Evolutionary conservation across 2,113 vertebrate species (phyloP).

Genomic region (Antechinus flavipes): DNA sequence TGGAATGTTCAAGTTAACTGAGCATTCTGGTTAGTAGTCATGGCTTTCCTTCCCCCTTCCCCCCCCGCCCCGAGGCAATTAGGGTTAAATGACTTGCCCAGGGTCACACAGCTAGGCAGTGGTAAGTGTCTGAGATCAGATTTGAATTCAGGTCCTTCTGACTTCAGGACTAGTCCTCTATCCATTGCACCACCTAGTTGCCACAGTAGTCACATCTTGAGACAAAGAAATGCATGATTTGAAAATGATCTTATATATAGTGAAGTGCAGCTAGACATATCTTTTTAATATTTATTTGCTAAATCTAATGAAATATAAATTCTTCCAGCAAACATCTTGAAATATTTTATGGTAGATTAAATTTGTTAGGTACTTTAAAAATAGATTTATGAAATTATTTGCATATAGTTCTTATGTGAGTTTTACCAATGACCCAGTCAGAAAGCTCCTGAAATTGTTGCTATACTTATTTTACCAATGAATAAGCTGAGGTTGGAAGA

Average conservation of each 20-base stretch:
- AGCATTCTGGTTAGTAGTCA: conserved; percentile 36
- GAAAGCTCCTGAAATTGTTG: neutral
- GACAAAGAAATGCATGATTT: neutral
- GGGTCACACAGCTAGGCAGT: too few species aligned
- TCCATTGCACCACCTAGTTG: too few species aligned
- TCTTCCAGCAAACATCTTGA: neutral
- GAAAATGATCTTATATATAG: neutral
- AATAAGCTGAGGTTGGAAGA: neutral
- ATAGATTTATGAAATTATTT: neutral
- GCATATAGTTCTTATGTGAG: neutral
- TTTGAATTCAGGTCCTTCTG: too few species aligned
- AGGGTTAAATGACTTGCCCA: too few species aligned
- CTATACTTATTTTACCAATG: neutral
- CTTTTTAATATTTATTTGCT: conserved; percentile 29
- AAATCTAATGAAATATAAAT: conserved; percentile 15
- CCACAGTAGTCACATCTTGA: neutral
- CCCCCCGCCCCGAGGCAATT: too few species aligned
- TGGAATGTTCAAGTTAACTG: conserved; percentile 15
- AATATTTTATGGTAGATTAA: neutral
- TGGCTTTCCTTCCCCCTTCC: neutral
- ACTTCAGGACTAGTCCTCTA: too few species aligned
- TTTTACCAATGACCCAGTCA: neutral
- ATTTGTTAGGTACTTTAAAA: neutral
- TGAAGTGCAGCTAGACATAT: neutral
- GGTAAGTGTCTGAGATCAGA: too few species aligned